Conservation (phyloP, 2,888 invertebrate genomes). For the Panorpa germanica region DNA sequence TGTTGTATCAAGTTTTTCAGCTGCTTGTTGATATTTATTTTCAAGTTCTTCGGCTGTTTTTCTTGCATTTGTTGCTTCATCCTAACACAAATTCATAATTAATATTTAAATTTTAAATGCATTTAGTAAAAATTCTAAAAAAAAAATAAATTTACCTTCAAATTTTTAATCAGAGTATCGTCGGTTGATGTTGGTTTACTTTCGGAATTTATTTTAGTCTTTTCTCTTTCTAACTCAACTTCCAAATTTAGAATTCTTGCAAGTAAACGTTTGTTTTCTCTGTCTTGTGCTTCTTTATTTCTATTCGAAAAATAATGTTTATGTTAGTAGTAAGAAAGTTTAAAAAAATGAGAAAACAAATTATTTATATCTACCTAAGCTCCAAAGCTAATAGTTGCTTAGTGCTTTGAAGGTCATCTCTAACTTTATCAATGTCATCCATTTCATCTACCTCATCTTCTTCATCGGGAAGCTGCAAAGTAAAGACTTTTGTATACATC, state of each 20-base stretch:
- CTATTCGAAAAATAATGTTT: slow-evolving; percentile 19
- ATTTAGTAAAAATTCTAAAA: no score
- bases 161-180: slow-evolving; percentile 40
- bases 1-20: slow-evolving; percentile 56
- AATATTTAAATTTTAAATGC: no score
- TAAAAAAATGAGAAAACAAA: neutral
- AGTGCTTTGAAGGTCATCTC: slow-evolving; percentile 80
- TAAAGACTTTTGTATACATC: neutral
- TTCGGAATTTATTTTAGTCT: slow-evolving; percentile 25
- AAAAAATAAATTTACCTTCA: no score
- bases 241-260: slow-evolving; percentile 64
- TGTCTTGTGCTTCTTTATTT: slow-evolving; percentile 67
- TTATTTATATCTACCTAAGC: slow-evolving; percentile 30
- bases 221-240: slow-evolving; percentile 59
- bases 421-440: slow-evolving; percentile 78
- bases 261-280: slow-evolving; percentile 69
- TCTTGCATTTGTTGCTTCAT: slow-evolving; percentile 57
- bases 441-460: slow-evolving; percentile 64
- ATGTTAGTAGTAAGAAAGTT: neutral
- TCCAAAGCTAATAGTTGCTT: slow-evolving; percentile 81
- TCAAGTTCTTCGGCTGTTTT: slow-evolving; percentile 65
- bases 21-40: slow-evolving; percentile 54
- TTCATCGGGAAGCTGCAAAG: slow-evolving; percentile 21
- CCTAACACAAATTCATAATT: no score
- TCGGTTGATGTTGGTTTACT: slow-evolving; percentile 30